phyloP scores from a whole-genome alignment of 2,113 vertebrate genomes.

The Empidonax traillii region DNA sequence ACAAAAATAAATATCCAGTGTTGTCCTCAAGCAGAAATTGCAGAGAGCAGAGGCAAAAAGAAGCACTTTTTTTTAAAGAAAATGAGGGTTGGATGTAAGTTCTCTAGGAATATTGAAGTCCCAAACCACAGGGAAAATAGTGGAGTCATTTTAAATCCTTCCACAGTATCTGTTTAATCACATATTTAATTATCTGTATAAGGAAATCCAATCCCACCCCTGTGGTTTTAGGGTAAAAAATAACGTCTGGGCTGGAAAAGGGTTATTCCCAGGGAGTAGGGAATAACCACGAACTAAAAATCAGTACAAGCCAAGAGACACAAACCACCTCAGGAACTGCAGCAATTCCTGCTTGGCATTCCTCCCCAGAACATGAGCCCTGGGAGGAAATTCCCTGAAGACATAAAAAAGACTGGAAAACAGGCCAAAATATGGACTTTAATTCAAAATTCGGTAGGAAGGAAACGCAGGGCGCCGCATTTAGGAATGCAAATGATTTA shows the following conservation, averaged over 20 bases:
- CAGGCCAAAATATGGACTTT: not conserved
- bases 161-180: not conserved
- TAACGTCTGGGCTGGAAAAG: not conserved
- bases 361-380: not conserved
- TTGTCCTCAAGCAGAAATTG: not conserved
- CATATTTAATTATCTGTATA: not conserved
- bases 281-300: not conserved
- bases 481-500: not conserved
- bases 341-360: not conserved
- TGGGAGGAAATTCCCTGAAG: not conserved
- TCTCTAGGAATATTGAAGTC: not conserved
- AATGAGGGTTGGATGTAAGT: not conserved
- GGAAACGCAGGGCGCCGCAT: not conserved
- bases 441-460: not conserved
- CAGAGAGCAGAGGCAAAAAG: not conserved
- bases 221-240: not conserved
- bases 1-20: not conserved
- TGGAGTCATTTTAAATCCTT: not conserved
- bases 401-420: not conserved
- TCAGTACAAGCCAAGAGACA: not conserved
- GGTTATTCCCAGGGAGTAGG: not conserved
- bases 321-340: accelerated
- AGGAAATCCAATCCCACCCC: not conserved
- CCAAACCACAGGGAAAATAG: not conserved
- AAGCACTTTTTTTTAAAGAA: not conserved